Evolutionary conservation across 2,797 vertebrate species (phyloP), one percentile per base, ranked within the genome.

Genomic region (Zenarchopterus dispar): DNA sequence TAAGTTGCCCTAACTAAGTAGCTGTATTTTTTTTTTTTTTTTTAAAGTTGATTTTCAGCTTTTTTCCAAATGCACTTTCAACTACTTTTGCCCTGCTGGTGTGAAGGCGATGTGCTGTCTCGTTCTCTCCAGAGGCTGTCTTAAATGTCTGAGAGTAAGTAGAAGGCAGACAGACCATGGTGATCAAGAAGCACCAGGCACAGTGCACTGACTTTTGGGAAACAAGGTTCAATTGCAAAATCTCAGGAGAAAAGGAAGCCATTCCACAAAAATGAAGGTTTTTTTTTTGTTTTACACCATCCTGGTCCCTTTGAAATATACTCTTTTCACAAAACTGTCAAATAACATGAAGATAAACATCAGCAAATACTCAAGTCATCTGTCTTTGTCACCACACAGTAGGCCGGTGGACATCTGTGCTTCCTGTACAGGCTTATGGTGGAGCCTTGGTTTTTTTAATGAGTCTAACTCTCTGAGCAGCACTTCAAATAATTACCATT

Each of bases 401-500:
- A 67, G 53, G 42, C 67, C 33, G 52, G 52, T 55, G 55, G 48
- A 36, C 67, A 78, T 82, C 49, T 62, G 61, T 52, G 65, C 73
- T 72, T 80, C 49, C 61, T 78, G 46, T 49, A 50, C 48, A 60
- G 67, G 77, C 73, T 71, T 63, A 69, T 58, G 65, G 57, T 70
- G 70, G 46, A 71, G 82, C 21, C 77, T 71, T 65, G 67, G 68
- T 70, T 48, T 69, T 78, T 85, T 80, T 81, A 88, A 89, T 88
- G 82, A 89, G 82, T 48, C 66, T 41, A 69, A 56, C 78, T 63
- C 79, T 82, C 76, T 55, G 64, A 75, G 79, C 63, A 70, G 75
- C 85, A 81, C 87, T 91, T 84, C 63, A 78, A 10, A 44, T 84
- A 85, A 87, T 84, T 81, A 75, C 78, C 64, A 69, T 77, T 62